These are phyloP conservation scores for Callospermophilus lateralis DNA, from an alignment of 2,113 vertebrate species.

Conservation along the genomic window DNA sequence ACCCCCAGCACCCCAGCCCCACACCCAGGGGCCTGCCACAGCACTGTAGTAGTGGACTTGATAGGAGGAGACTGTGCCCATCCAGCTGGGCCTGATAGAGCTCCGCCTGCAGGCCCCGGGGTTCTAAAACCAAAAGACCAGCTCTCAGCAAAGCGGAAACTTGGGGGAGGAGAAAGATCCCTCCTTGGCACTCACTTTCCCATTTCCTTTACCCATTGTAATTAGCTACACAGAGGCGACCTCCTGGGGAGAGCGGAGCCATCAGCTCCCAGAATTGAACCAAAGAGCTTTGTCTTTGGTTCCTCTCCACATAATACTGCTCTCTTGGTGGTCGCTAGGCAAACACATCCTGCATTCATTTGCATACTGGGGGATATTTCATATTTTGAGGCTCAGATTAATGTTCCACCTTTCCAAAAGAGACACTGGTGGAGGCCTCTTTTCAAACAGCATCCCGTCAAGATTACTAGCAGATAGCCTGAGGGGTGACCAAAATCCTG, in stretches of 20 bases:
- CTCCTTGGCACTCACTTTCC: slow-evolving; percentile 12
- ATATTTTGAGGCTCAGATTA: slow-evolving; percentile 70
- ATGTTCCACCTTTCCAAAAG: slow-evolving; percentile 50
- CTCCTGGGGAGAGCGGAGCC: slow-evolving; percentile 63
- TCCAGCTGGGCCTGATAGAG: not conserved
- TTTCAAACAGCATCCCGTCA: slow-evolving; percentile 13
- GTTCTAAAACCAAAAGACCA: slow-evolving; percentile 53
- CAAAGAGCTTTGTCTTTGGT: slow-evolving; percentile 56
- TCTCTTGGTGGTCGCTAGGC: slow-evolving; percentile 71
- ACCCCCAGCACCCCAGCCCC: not conserved
- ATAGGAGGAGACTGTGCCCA: not conserved
- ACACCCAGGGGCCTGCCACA: not conserved
- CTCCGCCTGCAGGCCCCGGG: not conserved
- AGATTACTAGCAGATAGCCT: not conserved
- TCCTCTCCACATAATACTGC: slow-evolving; percentile 64
- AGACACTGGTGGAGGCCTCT: not conserved
- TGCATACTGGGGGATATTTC: slow-evolving; percentile 68
- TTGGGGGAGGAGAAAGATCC: slow-evolving; percentile 60
- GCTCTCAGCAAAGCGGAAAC: slow-evolving; percentile 53
- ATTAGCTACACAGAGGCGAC: slow-evolving; percentile 71
- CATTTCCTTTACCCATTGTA: slow-evolving; percentile 72
- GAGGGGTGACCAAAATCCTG: not conserved
- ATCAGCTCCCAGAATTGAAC: slow-evolving; percentile 45
- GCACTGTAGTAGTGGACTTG: not conserved
- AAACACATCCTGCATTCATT: slow-evolving; percentile 69